Evolutionary conservation across 1,140 invertebrate species (phyloP).

Genomic region (Drosophila paulistorum): DNA sequence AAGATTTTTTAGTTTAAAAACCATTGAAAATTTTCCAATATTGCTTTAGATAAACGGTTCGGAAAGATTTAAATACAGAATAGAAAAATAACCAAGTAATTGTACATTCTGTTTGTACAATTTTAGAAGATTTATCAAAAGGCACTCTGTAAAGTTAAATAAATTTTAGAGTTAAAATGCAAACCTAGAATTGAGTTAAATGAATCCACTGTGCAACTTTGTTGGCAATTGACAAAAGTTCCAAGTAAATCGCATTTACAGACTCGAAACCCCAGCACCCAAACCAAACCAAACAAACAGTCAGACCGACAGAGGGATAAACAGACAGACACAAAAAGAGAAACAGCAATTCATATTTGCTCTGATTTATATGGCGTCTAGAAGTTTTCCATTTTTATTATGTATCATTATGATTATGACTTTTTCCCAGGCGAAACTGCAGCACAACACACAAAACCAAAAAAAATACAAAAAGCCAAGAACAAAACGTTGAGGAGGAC

Average conservation of each 20-base stretch:
- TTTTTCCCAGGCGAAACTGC: conserved; percentile 52
- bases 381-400: conserved; percentile 82
- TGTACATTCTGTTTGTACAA: no score
- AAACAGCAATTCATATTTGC: conserved; percentile 34
- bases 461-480: not conserved
- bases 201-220: not conserved
- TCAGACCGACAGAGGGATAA: conserved; percentile 8
- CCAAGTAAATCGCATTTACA: conserved; percentile 27
- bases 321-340: conserved; percentile 25
- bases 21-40: no score
- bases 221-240: conserved; percentile 20
- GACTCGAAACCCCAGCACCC: conserved; percentile 40
- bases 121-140: no score
- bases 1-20: no score
- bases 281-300: conserved; percentile 31
- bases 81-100: no score
- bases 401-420: conserved; percentile 80
- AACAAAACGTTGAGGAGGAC: conserved; percentile 12
- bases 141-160: no score
- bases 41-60: no score
- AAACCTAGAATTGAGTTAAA: not conserved
- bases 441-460: not conserved
- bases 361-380: conserved; percentile 82
- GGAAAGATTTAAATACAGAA: no score
- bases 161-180: no score